Percentiles rank a stretch among this genome's conserved stretches.
Evolutionary conservation across 2,888 invertebrate genomes (phyloP).

Genomic region (Priapulus caudatus): DNA sequence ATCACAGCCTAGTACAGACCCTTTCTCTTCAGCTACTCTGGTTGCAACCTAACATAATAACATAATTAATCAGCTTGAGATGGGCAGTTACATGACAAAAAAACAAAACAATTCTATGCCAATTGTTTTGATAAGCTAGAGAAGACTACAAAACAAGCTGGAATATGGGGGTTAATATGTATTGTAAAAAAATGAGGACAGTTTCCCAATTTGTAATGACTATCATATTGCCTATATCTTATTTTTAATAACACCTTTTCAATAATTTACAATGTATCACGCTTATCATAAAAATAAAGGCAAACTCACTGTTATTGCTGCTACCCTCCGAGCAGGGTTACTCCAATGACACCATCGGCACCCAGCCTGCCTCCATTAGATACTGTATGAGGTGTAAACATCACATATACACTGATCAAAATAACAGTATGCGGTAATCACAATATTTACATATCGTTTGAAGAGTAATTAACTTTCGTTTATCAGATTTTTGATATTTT

Average conservation of each 20-base stretch:
- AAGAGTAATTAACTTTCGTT: no score
- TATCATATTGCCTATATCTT: no score
- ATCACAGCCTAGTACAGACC: conserved; percentile 55
- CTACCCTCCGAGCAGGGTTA: conserved; percentile 74
- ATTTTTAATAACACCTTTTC: no score
- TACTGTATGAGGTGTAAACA: no score
- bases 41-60: conserved; percentile 53
- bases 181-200: conserved; percentile 8
- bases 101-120: conserved; percentile 6
- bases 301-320: not conserved
- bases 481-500: no score
- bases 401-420: no score
- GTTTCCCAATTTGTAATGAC: no score
- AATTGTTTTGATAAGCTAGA: not conserved
- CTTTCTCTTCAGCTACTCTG: conserved; percentile 76
- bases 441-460: no score
- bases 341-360: conserved; percentile 63
- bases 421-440: no score
- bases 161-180: not conserved
- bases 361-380: conserved; percentile 72
- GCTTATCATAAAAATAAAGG: not conserved
- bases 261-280: no score
- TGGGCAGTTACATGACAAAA: not conserved
- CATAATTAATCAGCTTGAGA: conserved; percentile 6
- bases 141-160: not conserved